These are phyloP conservation scores for Sepiola atlantica DNA, from an alignment of 2,888 invertebrate genomes.

Conservation along the genomic window DNA sequence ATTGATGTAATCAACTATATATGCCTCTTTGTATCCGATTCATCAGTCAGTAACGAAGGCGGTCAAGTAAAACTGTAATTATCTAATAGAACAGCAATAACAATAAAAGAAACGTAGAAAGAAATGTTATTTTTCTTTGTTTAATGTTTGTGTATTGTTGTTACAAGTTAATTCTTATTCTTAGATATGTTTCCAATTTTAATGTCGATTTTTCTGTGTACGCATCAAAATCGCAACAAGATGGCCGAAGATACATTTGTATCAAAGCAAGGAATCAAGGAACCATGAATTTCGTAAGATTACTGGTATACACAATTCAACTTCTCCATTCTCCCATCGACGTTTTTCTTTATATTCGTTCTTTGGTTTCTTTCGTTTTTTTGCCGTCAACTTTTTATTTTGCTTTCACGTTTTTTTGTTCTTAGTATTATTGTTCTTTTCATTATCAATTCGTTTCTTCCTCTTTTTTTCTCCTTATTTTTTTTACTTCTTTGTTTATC, in stretches of 20 bases:
- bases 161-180: not conserved
- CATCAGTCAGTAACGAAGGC: not conserved
- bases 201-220: constrained; percentile 6
- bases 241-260: not conserved
- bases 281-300: not conserved
- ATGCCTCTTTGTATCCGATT: not conserved
- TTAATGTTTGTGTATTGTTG: no score
- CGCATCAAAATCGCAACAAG: not conserved
- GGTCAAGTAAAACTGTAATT: not conserved
- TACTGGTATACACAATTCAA: not conserved
- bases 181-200: not conserved
- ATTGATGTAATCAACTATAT: no score
- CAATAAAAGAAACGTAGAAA: not conserved
- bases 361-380: not conserved
- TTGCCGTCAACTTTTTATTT: not conserved
- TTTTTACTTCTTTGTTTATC: no score
- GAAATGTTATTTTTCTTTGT: not conserved
- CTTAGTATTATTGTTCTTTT: not conserved
- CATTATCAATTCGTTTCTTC: not conserved
- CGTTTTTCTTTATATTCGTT: not conserved
- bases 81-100: not conserved
- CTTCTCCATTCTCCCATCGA: not conserved
- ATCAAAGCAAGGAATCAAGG: not conserved
- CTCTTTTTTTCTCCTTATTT: not conserved
- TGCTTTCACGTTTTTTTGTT: not conserved